Conservation (phyloP, 2,797 vertebrate genomes). For the Acanthurus tractus region DNA sequence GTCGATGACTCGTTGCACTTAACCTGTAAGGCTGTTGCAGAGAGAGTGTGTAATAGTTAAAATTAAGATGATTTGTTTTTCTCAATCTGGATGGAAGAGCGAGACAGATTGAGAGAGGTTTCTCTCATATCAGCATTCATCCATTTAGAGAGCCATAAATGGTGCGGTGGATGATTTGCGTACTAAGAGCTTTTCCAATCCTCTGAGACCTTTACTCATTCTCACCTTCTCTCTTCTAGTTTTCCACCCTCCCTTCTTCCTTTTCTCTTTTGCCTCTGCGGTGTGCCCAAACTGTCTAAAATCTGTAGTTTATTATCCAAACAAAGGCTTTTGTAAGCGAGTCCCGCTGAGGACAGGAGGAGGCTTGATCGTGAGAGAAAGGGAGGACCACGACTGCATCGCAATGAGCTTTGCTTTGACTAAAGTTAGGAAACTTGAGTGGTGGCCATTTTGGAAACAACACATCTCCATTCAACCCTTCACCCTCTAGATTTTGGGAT, state of each 20-base stretch:
- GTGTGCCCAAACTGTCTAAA: slow-evolving; percentile 75
- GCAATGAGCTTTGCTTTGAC: slow-evolving; percentile 65
- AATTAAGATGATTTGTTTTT: slow-evolving; percentile 50
- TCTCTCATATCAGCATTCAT: slow-evolving; percentile 56
- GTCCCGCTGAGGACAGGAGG: slow-evolving; percentile 64
- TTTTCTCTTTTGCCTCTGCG: slow-evolving; percentile 48
- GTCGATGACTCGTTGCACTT: slow-evolving; percentile 35
- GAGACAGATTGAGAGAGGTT: slow-evolving; percentile 3
- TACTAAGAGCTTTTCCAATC: slow-evolving; percentile 70
- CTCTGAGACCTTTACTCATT: slow-evolving; percentile 65
- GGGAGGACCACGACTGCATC: slow-evolving; percentile 59
- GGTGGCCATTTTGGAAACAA: slow-evolving; percentile 55
- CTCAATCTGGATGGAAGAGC: slow-evolving; percentile 24
- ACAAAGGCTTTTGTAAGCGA: slow-evolving; percentile 79
- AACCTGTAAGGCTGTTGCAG: slow-evolving; percentile 37
- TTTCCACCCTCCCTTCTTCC: slow-evolving; percentile 47
- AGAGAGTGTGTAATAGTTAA: slow-evolving; percentile 23
- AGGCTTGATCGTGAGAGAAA: slow-evolving; percentile 53
- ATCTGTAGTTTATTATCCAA: slow-evolving; percentile 76
- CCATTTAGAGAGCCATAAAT: slow-evolving; percentile 63
- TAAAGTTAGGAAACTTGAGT: slow-evolving; percentile 48
- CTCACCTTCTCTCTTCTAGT: slow-evolving; percentile 53
- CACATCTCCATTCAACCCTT: slow-evolving; percentile 21
- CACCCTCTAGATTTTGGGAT: not conserved
- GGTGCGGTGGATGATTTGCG: slow-evolving; percentile 67